Base-by-base conservation (phyloP, 92 coral and sea anemone genomes). In the Paragorgia papillata region DNA sequence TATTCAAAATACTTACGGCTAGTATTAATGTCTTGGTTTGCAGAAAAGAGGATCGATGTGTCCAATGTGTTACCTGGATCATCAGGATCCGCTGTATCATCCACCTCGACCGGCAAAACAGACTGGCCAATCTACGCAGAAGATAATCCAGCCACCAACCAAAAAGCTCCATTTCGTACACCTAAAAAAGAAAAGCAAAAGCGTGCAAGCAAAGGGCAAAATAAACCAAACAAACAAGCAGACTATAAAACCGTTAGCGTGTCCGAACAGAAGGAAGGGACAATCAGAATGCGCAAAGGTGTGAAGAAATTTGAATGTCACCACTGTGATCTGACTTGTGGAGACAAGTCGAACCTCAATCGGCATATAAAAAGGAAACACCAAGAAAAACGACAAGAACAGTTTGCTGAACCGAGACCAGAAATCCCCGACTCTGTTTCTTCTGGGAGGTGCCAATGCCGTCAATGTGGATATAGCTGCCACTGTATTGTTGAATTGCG, bases 401-500 rank as follows among this genome's bases (percentile, higher is more conserved):
- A 61, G 57, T 41, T 24, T 40, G 34, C 24, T 32, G 41, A 48
- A 14, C 15, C 55, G 28, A 9, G 17, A 27, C 3, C 21, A 24
- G 19, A n/a, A 26, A n/a, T 6, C 22, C 18, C 27, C 26, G 64
- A 51, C 39, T 61, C 40, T 28, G 39, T 48, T 55, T 73, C 79
- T 19, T 73, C 66, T 40, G 79, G 85, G 32, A 70, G 46, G 35
- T 80, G 85, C 41, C 79, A 50, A 26, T 80, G 85, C 73, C 12
- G 40, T 22, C 70, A 80, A 17, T 80, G 85, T 44, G 57, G 37
- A 25, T 82, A 61, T 64, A 74, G 63, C 25, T 83, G 87, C 35
- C 75, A 61, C 35, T 62, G 65, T 43, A 76, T 55, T 39, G 57
- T 75, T 21, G 79, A 83, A 9, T 76, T 66, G 6, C 65, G 57